Base-by-base conservation (phyloP, 2,797 vertebrate genomes). In the Chelon auratus region DNA sequence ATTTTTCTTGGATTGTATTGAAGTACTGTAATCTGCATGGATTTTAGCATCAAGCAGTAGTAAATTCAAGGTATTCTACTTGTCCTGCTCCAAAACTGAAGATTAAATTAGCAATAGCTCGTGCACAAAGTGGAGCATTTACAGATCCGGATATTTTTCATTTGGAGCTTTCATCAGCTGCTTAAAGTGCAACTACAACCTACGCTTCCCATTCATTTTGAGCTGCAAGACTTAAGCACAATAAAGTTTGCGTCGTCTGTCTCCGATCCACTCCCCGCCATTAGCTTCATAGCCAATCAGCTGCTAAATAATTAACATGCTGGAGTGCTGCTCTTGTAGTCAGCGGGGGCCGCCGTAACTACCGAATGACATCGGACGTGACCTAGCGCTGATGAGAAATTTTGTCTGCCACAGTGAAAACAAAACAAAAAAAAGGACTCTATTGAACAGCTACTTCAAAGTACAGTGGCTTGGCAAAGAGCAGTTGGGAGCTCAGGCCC, bases 391-490 rank as follows among this genome's bases (percentile, higher is more conserved):
- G 20, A 42, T 57, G 57, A 63, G 24, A 72, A 62, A 40, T 50
- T 39, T 69, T 78, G 78, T 66, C 66, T 13, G 13, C 43, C 20
- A 53, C 26, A 47, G 54, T 81, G 71, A 72, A 78, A 89, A 74
- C 67, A 86, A 67, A 82, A 54, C 20, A 33, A 61, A 52, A 40
- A 40, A 12, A 75, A 53, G 59, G 47, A 62, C 39, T 74, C 30
- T 45, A 2, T 33, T 62, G 50, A 71, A 56, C 17, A 17, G 18
- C 2, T 5, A 63, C 72, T 83, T 88, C 78, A 85, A 77, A 90
- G 74, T 36, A 26, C 47, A 3, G 15, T 9, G 57, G 42, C 20
- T 47, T 61, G 50, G 71, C 71, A 48, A 57, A 60, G 57, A 11
- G 13, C 37, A 15, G 48, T 5, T 40, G 9, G 1, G 60, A 1